Percentiles rank a stretch among this genome's conserved stretches.
Conservation (phyloP, 1,140 invertebrate species). For the Yoshiicerus persimilis region DNA sequence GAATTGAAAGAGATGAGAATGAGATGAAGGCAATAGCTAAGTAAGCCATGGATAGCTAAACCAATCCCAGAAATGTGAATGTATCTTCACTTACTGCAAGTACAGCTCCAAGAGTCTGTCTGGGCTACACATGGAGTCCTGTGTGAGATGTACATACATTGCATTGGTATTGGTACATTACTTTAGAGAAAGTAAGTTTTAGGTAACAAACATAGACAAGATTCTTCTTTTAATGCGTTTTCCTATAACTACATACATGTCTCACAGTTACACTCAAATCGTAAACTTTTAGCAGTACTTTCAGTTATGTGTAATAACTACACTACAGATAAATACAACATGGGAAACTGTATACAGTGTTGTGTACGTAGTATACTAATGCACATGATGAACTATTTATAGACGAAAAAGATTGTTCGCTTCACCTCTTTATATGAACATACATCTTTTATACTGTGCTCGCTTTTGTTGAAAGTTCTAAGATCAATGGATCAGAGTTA, state of each 20-base stretch:
- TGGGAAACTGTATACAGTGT: not conserved
- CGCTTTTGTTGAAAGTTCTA: not conserved
- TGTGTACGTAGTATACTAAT: not conserved
- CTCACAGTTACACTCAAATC: not conserved
- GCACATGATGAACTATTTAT: not conserved
- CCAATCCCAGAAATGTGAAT: not conserved
- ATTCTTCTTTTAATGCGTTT: not conserved
- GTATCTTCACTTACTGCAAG: not conserved
- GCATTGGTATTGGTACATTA: not conserved
- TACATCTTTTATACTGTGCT: not conserved
- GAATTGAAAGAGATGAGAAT: conserved; percentile 20
- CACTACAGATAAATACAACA: not conserved
- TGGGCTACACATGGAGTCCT: no score
- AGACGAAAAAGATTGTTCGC: not conserved
- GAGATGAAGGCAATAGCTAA: conserved; percentile 11
- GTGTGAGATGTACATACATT: no score
- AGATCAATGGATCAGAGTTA: not conserved
- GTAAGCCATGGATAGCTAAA: not conserved
- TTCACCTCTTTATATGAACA: not conserved
- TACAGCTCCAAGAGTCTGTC: not conserved
- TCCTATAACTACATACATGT: not conserved
- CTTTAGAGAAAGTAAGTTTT: not conserved
- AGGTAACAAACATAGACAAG: not conserved
- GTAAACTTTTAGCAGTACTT: not conserved
- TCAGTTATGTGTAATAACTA: not conserved